These are phyloP conservation scores for Natator depressus DNA, from an alignment of 2,113 vertebrate genomes.

Conservation along the genomic window DNA sequence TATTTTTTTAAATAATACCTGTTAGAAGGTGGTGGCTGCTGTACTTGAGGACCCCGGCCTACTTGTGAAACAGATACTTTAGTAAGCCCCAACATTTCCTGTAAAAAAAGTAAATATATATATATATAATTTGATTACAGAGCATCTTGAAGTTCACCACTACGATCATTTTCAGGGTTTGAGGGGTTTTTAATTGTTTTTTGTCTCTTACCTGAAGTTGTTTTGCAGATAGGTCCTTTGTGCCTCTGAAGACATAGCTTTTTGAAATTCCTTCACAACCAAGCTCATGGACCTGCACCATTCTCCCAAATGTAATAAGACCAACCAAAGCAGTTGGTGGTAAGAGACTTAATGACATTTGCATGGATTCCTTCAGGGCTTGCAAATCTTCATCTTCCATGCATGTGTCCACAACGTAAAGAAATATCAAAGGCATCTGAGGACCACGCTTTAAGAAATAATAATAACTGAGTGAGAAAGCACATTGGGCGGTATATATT, in stretches of 20 bases:
- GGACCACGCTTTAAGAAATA: conserved; percentile 87
- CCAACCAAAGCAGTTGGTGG: conserved; percentile 95
- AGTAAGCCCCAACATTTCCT: conserved; percentile 96
- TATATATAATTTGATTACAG: conserved; percentile 2
- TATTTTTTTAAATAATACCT: conserved; percentile 79
- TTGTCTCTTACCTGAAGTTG: conserved; percentile 90
- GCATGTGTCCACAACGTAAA: conserved; percentile 98
- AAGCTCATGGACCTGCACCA: conserved; percentile 98
- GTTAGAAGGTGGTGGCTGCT: conserved; percentile 91
- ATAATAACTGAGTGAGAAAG: not conserved
- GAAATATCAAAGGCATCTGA: conserved; percentile 97
- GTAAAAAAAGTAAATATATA: not conserved
- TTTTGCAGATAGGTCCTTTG: conserved; percentile 94
- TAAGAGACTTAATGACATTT: conserved; percentile 96
- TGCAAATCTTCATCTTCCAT: conserved; percentile 99
- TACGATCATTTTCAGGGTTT: not conserved
- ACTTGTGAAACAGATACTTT: conserved; percentile 89
- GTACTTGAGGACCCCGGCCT: conserved; percentile 86
- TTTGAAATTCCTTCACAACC: conserved; percentile 98
- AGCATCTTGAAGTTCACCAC: not conserved
- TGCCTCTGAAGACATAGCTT: conserved; percentile 97
- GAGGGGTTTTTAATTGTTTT: not conserved
- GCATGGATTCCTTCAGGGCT: conserved; percentile 96
- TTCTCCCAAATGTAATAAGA: conserved; percentile 97
- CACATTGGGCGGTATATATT: not conserved